These are phyloP conservation scores for Oreochromis spilurus DNA, from an alignment of 2,113 vertebrate genomes.

Conservation along the genomic window DNA sequence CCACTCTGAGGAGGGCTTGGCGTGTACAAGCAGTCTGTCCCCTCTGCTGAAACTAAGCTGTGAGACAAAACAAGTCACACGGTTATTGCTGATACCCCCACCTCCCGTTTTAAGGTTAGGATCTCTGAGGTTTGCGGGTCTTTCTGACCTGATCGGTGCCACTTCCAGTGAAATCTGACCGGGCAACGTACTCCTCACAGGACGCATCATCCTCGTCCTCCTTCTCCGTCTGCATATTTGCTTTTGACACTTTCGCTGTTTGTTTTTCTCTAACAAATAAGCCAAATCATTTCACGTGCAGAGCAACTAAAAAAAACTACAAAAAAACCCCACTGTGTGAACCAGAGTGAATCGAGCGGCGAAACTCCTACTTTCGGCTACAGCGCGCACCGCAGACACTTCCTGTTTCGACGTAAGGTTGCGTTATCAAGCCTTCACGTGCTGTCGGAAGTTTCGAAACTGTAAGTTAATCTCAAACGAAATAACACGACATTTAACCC, in stretches of 20 bases:
- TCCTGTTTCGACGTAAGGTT: slow-evolving; percentile 37
- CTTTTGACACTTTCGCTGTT: background rate
- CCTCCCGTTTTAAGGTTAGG: background rate
- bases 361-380: background rate
- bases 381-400: background rate
- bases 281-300: fast-evolving
- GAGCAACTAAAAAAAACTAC: background rate
- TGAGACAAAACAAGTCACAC: background rate
- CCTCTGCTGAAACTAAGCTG: slow-evolving; percentile 53
- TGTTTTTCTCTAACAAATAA: background rate
- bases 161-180: slow-evolving; percentile 45
- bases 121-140: background rate
- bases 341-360: background rate
- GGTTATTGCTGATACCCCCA: background rate
- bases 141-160: slow-evolving; percentile 57
- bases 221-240: slow-evolving; percentile 19
- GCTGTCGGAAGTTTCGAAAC: background rate
- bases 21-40: slow-evolving; percentile 58
- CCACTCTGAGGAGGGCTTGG: slow-evolving; percentile 70
- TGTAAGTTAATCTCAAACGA: background rate
- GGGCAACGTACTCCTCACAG: slow-evolving; percentile 42
- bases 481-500: background rate
- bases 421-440: background rate
- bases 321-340: fast-evolving
- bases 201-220: slow-evolving; percentile 1